phyloP scores from a whole-genome alignment of 2,888 invertebrate genomes.

The Drosophila anomalipes region DNA sequence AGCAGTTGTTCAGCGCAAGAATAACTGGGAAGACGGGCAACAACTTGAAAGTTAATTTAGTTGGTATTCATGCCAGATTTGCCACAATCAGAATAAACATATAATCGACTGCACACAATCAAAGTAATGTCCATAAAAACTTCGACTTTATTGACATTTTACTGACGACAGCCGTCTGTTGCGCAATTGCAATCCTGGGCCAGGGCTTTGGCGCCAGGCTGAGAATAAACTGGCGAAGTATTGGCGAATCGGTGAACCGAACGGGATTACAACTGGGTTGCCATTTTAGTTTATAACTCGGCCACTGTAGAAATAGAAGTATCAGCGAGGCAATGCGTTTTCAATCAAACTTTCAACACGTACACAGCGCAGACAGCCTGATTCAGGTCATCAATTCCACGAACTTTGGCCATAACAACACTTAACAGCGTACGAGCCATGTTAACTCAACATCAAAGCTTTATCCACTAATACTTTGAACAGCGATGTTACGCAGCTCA shows the following conservation, averaged over 20 bases:
- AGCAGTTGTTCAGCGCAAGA: not conserved
- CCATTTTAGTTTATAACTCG: slow-evolving; percentile 58
- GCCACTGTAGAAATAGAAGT: slow-evolving; percentile 6
- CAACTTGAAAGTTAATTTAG: slow-evolving; percentile 44
- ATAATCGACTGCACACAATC: slow-evolving; percentile 49
- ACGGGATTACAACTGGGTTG: slow-evolving; percentile 22
- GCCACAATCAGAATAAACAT: slow-evolving; percentile 54
- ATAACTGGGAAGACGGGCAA: slow-evolving; percentile 1
- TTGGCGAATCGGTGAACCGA: not conserved
- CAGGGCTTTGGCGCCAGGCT: slow-evolving; percentile 42
- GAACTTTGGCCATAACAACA: slow-evolving; percentile 61
- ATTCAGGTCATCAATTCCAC: slow-evolving; percentile 34
- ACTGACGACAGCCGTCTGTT: slow-evolving; percentile 43
- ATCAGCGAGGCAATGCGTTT: slow-evolving; percentile 40
- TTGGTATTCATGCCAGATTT: slow-evolving; percentile 54
- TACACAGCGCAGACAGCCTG: slow-evolving; percentile 38
- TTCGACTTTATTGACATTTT: slow-evolving; percentile 59
- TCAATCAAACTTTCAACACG: slow-evolving; percentile 74
- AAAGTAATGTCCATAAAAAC: slow-evolving; percentile 53
- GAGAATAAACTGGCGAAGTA: slow-evolving; percentile 14
- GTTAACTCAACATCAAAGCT: slow-evolving; percentile 33
- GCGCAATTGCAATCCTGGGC: slow-evolving; percentile 45
- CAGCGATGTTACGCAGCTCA: slow-evolving; percentile 16
- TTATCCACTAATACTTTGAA: slow-evolving; percentile 27
- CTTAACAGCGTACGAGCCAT: slow-evolving; percentile 47